Percentiles rank a stretch among this genome's conserved stretches.
Conservation (phyloP, 2,888 invertebrate species). For the Apantesis nais region DNA sequence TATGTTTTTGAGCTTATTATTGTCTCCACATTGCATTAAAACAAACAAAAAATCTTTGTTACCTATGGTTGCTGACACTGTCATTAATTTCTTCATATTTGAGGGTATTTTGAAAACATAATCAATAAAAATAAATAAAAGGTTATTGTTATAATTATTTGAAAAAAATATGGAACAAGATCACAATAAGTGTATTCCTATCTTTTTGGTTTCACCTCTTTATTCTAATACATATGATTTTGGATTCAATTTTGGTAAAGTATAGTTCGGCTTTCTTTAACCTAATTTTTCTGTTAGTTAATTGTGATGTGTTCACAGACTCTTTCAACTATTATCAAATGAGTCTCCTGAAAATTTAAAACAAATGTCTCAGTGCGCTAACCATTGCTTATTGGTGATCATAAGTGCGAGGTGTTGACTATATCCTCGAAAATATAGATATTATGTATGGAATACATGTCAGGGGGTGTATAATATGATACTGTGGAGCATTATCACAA, state of each 20-base stretch:
- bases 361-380: not conserved
- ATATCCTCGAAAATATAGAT: not conserved
- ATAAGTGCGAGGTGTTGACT: not conserved
- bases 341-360: not conserved
- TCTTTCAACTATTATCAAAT: not conserved
- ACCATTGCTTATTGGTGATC: not conserved
- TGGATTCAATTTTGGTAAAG: too few relatives aligned
- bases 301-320: not conserved
- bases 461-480: too few relatives aligned
- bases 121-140: too few relatives aligned
- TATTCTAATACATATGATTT: too few relatives aligned
- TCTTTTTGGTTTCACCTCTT: too few relatives aligned
- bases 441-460: not conserved
- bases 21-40: not conserved
- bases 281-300: not conserved
- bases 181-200: too few relatives aligned
- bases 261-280: too few relatives aligned
- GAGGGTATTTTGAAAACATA: not conserved
- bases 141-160: too few relatives aligned
- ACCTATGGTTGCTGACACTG: not conserved
- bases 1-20: too few relatives aligned
- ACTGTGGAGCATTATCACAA: too few relatives aligned
- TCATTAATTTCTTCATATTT: not conserved
- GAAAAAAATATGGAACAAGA: too few relatives aligned
- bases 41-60: not conserved